These are phyloP conservation scores for Rambutsinella grinnellia DNA, from an alignment of 2,888 invertebrate genomes.

Conservation along the genomic window DNA sequence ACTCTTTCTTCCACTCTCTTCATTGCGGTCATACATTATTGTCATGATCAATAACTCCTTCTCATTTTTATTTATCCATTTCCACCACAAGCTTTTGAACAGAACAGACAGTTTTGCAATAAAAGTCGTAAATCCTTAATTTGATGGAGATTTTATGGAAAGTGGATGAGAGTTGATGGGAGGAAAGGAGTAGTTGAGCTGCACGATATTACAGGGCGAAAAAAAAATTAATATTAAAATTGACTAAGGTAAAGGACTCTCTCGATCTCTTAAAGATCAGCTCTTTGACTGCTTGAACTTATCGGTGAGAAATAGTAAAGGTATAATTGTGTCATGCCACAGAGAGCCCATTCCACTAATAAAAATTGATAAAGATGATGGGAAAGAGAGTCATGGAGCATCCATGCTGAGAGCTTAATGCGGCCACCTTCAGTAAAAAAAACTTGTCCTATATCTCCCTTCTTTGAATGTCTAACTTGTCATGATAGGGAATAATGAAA, in stretches of 20 bases:
- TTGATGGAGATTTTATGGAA: constrained; percentile 36
- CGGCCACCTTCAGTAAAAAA: constrained; percentile 3
- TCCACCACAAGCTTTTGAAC: constrained; percentile 13
- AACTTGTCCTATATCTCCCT: constrained; percentile 35
- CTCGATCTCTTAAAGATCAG: background rate
- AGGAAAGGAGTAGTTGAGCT: background rate
- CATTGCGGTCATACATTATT: background rate
- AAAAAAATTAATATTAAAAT: background rate
- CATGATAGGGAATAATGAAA: constrained; percentile 12
- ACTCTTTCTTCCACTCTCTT: background rate
- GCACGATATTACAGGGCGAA: background rate
- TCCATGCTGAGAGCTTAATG: constrained; percentile 40
- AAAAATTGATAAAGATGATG: constrained; percentile 36
- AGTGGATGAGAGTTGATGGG: background rate
- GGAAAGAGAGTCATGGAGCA: constrained; percentile 2
- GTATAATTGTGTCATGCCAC: constrained; percentile 39
- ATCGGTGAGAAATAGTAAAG: background rate
- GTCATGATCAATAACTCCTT: background rate
- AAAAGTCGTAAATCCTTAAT: constrained; percentile 39
- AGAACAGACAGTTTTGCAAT: constrained; percentile 32
- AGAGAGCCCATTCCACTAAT: constrained; percentile 21
- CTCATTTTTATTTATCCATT: background rate
- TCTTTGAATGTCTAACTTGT: constrained; percentile 7
- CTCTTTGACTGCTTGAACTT: too few species aligned
- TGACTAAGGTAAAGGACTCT: background rate